Percentiles rank a stretch among this genome's conserved stretches.
Evolutionary conservation across 2,888 invertebrate species (phyloP).

Genomic region (Latrodectus hesperus): DNA sequence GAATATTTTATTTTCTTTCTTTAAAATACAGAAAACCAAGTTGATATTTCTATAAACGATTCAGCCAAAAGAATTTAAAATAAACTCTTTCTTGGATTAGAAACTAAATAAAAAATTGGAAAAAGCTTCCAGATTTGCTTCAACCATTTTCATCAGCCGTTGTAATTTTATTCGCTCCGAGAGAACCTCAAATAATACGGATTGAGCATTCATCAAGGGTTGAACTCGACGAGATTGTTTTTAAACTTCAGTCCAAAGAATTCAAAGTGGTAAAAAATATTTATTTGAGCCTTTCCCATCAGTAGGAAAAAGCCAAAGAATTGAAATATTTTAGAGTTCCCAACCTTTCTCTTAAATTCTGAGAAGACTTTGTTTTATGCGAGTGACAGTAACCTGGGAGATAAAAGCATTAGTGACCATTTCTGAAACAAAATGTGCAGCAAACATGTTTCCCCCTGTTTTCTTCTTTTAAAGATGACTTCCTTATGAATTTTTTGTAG

Average conservation of each 20-base stretch:
- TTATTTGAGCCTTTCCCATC: not conserved
- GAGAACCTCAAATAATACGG: not conserved
- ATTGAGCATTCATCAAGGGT: not conserved
- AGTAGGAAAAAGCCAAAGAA: not conserved
- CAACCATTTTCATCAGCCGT: not conserved
- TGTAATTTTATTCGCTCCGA: constrained; percentile 1
- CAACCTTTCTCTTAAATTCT: not conserved
- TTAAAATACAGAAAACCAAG: no score
- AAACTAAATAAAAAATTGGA: not conserved
- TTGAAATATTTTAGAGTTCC: not conserved
- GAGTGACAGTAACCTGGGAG: not conserved
- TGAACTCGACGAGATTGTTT: not conserved
- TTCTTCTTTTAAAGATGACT: not conserved
- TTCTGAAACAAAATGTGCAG: not conserved
- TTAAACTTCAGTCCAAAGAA: not conserved
- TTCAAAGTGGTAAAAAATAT: not conserved
- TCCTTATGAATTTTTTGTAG: not conserved
- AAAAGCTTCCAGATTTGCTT: not conserved
- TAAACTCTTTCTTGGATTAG: not conserved
- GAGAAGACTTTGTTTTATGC: not conserved
- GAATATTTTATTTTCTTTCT: no score
- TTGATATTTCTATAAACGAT: no score
- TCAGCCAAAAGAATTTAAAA: no score
- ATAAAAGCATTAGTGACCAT: constrained; percentile 3
- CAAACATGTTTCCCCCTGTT: not conserved